Percentiles rank a stretch among this genome's conserved stretches.
These are phyloP conservation scores for Teinopalpus imperialis DNA, from an alignment of 2,888 invertebrate genomes.

Conservation along the genomic window DNA sequence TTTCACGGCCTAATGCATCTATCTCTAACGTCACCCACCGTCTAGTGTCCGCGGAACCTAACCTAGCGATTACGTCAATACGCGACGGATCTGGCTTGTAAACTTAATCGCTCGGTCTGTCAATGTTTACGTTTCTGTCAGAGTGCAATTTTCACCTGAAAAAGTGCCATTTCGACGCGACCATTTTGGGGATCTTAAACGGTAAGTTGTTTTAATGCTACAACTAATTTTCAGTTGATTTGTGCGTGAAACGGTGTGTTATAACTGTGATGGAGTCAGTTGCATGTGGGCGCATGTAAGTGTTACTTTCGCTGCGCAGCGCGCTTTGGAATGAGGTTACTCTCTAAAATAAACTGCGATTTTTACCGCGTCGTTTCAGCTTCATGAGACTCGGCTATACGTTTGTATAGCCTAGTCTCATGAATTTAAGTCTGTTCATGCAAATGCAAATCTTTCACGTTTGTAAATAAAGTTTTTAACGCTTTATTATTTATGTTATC, in stretches of 20 bases:
- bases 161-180: constrained; percentile 43
- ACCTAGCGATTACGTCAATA: constrained; percentile 57
- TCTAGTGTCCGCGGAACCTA: constrained; percentile 34
- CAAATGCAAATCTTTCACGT: constrained; percentile 8
- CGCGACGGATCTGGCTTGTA: constrained; percentile 39
- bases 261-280: constrained; percentile 37
- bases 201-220: constrained; percentile 52
- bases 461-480: not conserved
- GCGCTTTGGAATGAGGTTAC: constrained; percentile 64
- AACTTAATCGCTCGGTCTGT: constrained; percentile 40
- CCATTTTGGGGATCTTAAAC: constrained; percentile 45
- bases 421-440: constrained; percentile 29
- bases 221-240: constrained; percentile 38
- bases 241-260: constrained; percentile 33
- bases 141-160: constrained; percentile 43
- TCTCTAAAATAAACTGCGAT: constrained; percentile 66
- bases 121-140: constrained; percentile 52
- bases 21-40: constrained; percentile 36
- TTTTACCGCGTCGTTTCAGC: constrained; percentile 54
- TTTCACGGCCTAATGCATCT: constrained; percentile 24
- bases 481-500: not conserved
- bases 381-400: constrained; percentile 30
- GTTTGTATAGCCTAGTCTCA: too few relatives aligned
- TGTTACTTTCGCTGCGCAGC: constrained; percentile 61
- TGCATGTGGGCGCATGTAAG: constrained; percentile 46